Base-by-base conservation (phyloP, 2,888 invertebrate genomes). In the Pachymerium ferrugineum region DNA sequence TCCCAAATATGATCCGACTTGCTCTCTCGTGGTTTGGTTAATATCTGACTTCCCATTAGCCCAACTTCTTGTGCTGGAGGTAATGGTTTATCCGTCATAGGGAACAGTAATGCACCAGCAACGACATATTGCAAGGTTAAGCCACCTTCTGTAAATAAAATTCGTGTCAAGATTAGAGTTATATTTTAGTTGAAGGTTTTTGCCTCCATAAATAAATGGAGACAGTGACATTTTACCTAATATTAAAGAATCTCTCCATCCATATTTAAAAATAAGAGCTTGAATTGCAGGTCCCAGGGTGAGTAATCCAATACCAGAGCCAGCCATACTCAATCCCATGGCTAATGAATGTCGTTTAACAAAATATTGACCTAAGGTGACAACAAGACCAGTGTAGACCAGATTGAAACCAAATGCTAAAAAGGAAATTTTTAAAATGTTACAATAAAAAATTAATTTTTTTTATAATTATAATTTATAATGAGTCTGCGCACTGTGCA, bases 401-500 rank as follows among this genome's bases (percentile, higher is more conserved):
- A 79, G 75, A 73, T 77, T 77, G 73, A 75, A 76, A n/a, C 78
- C 78, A 42, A 76, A 75, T 8, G 78, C 79, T 79, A 77, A 38
- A 75, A 74, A 10, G 28, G 25, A 69, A 69, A 69, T n/a, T n/a
- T n/a, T n/a, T n/a, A n/a, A n/a, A n/a, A n/a, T n/a, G n/a, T n/a
- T n/a, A n/a, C n/a, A n/a, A n/a, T n/a, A n/a, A n/a, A n/a, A n/a
- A n/a, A n/a, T n/a, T n/a, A n/a, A n/a, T n/a, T n/a, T n/a, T n/a
- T n/a, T n/a, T n/a, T n/a, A n/a, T n/a, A n/a, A n/a, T n/a, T n/a
- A n/a, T n/a, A n/a, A n/a, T n/a, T n/a, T n/a, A n/a, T n/a, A n/a
- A n/a, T n/a, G n/a, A n/a, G n/a, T n/a, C n/a, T n/a, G n/a, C n/a
- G n/a, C n/a, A n/a, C n/a, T n/a, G n/a, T n/a, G n/a, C n/a, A n/a